phyloP scores from a whole-genome alignment of 92 coral and sea anemone species.

The Phenganax stokvisi region DNA sequence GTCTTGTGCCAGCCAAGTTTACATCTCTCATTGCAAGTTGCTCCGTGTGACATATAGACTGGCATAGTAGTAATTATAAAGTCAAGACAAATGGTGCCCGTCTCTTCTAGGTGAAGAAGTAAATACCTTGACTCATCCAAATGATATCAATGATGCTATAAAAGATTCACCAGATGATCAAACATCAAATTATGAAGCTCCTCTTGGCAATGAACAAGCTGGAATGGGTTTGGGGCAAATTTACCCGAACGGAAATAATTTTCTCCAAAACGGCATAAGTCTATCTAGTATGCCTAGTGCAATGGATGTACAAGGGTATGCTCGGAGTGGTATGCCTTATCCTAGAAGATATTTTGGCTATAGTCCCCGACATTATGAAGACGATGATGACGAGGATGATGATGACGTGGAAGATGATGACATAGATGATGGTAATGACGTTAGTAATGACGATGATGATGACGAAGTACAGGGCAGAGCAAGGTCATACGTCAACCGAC shows the following conservation, averaged over 20 bases:
- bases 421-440: conserved; percentile 16
- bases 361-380: background rate
- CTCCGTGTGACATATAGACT: too few species aligned
- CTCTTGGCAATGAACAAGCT: background rate
- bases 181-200: background rate
- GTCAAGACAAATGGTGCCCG: too few species aligned
- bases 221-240: conserved; percentile 14
- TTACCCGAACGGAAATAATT: conserved; percentile 20
- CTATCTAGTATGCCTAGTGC: background rate
- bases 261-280: background rate
- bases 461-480: conserved; percentile 14
- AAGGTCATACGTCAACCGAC: conserved; percentile 33
- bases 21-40: too few species aligned
- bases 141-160: conserved; percentile 10
- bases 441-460: conserved; percentile 18
- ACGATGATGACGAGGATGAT: conserved; percentile 16
- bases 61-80: too few species aligned
- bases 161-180: background rate
- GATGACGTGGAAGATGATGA: background rate
- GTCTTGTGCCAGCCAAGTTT: too few species aligned
- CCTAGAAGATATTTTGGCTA: background rate
- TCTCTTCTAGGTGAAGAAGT: background rate
- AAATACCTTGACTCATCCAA: background rate
- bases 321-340: conserved; percentile 24
- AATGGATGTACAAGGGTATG: conserved; percentile 18